These are phyloP conservation scores for Netelia melanura DNA, from an alignment of 2,888 invertebrate species.

Conservation along the genomic window DNA sequence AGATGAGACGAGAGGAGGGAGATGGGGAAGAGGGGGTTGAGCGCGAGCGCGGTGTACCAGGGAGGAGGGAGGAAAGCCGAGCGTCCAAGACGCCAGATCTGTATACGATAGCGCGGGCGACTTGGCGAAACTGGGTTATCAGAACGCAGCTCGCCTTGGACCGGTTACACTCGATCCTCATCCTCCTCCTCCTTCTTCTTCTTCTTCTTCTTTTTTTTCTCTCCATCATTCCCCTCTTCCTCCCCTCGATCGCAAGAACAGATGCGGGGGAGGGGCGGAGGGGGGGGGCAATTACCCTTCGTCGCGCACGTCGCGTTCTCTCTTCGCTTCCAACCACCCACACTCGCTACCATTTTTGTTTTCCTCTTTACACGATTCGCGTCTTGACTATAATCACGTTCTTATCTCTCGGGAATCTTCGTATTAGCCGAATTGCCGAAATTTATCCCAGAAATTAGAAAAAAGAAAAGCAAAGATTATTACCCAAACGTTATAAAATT, in stretches of 20 bases:
- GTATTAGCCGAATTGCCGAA: no score
- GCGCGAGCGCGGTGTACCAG: conserved; percentile 20
- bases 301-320: conserved; percentile 57
- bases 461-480: no score
- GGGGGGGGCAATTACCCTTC: not conserved
- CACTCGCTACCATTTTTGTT: no score
- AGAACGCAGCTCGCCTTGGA: conserved; percentile 82
- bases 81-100: conserved; percentile 38
- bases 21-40: no score
- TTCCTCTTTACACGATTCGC: no score
- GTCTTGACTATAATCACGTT: no score
- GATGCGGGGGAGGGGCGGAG: no score
- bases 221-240: conserved; percentile 15
- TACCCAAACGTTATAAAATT: no score
- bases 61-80: conserved; percentile 10
- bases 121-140: conserved; percentile 81
- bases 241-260: conserved; percentile 23
- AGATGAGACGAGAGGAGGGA: no score
- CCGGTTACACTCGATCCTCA: conserved; percentile 79
- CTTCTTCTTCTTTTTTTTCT: not conserved
- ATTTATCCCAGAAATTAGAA: no score
- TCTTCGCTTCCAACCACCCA: conserved; percentile 44
- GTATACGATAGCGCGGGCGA: conserved; percentile 78
- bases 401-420: no score
- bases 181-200: conserved; percentile 66